Evolutionary conservation across 1,140 invertebrate genomes (phyloP), one percentile per base, ranked within the genome.

Genomic region (Camponotus floridanus): DNA sequence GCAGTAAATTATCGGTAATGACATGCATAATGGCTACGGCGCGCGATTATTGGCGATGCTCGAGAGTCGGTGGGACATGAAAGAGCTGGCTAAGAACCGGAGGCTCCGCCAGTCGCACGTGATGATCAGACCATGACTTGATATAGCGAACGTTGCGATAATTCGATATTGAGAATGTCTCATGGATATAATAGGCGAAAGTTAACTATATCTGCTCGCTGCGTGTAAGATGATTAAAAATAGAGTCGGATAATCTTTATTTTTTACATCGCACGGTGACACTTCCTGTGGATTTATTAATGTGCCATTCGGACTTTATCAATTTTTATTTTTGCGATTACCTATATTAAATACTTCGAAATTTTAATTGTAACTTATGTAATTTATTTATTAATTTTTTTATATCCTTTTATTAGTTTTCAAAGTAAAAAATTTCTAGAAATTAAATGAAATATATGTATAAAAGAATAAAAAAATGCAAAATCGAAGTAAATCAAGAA

Each of bases 1-100:
- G 86, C 73, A 18, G 74, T 73, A 80, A 85, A 90, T 90, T 85
- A 89, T 80, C 76, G 71, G 65, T 89, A 89, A 90, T 85, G 87
- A 84, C 79, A 83, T 13, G 87, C 87, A 62, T 73, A 86, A 88
- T 84, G 88, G 68, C 74, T 65, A 88, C 73, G 73, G 51, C 48
- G 42, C 4, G 57, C 64, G 51, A 86, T 80, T 79, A 64, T 33
- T 57, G 74, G 59, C 51, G 67, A n/a, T 62, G 42, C 62, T 55
- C 48, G 86, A 36, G 73, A 83, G 61, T 57, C 59, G 65, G 18
- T 48, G 57, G 48, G 83, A 42, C 76, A 86, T 86, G 79, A 57
- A 74, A 48, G 55, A 74, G 8, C 36, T 21, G 33, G 65, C n/a
- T 57, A 39, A 80, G 59, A 65, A 71, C 39, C 42, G 78, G 36